phyloP scores from a whole-genome alignment of 1,140 invertebrate genomes.

The Rhysida immarginata region DNA sequence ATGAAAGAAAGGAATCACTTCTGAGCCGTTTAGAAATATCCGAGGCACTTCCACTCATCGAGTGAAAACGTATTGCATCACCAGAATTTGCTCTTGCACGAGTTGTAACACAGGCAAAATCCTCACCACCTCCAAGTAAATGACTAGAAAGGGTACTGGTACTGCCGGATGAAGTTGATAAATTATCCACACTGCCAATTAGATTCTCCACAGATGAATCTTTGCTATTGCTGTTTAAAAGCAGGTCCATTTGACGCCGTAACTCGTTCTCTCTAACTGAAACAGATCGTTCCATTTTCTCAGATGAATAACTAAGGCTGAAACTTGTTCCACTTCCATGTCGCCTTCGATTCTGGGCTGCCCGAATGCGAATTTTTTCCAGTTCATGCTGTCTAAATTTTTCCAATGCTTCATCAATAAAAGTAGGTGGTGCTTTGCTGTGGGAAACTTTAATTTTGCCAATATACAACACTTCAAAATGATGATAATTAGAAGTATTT shows the following conservation, averaged over 20 bases:
- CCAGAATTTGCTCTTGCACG: background rate
- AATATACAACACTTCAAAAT: conserved; percentile 60
- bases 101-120: background rate
- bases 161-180: too few species aligned
- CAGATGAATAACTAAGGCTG: conserved; percentile 23
- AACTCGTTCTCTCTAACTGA: conserved; percentile 7
- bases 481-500: conserved; percentile 22
- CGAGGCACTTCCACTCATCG: background rate
- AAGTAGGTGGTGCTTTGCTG: conserved; percentile 65
- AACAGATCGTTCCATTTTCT: background rate
- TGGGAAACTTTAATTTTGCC: conserved; percentile 72
- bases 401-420: conserved; percentile 76
- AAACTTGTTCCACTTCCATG: conserved; percentile 27
- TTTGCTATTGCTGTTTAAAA: background rate
- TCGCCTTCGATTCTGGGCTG: conserved; percentile 14
- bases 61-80: background rate
- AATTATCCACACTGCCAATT: background rate
- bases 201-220: background rate
- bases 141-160: background rate
- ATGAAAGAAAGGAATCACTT: background rate
- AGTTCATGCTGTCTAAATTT: conserved; percentile 66
- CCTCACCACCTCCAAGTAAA: background rate
- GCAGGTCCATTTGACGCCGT: background rate
- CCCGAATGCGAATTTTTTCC: conserved; percentile 35
- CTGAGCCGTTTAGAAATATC: background rate